These are phyloP conservation scores for Imbricaverruca yamaguchii DNA, from an alignment of 2,888 invertebrate species.

Conservation along the genomic window DNA sequence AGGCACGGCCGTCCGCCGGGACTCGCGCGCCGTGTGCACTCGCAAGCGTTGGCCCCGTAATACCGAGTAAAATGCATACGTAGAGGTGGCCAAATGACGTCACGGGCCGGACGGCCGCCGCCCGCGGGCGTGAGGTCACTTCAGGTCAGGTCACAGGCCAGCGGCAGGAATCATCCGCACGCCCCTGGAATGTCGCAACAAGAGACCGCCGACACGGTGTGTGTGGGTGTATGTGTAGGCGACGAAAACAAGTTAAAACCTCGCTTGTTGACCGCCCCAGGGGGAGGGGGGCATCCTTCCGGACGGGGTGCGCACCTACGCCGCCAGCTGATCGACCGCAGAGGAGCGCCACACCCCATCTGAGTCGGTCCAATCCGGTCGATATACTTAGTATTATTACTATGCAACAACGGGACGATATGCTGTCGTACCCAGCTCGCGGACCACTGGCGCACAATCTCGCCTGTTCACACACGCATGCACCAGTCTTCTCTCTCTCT, in stretches of 20 bases:
- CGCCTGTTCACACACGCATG: too few relatives aligned
- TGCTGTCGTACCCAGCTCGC: neutral
- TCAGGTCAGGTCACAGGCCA: neutral
- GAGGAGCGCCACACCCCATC: neutral
- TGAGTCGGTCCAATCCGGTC: neutral
- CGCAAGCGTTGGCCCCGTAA: conserved; percentile 1
- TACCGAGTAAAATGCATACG: conserved; percentile 15
- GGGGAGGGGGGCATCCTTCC: neutral
- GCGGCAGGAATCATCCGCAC: conserved; percentile 2
- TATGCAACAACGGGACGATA: neutral
- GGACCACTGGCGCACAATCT: neutral
- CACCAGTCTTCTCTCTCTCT: too few relatives aligned
- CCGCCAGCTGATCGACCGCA: too few relatives aligned
- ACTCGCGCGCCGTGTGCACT: neutral
- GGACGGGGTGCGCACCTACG: too few relatives aligned
- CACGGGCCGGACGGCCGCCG: neutral
- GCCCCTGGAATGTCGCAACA: neutral
- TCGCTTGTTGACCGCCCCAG: neutral
- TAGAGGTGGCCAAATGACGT: neutral
- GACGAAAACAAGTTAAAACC: conserved; percentile 3
- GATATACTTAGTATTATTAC: neutral
- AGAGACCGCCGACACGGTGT: neutral
- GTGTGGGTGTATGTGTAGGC: neutral
- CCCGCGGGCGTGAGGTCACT: neutral
- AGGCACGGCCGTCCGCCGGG: neutral